A percentile compares a stretch with the other conserved stretches of the same genome.
These are phyloP conservation scores for Spongilla lacustris DNA, from an alignment of 37 sponge, comb jelly and placozoan genomes.

Conservation along the genomic window DNA sequence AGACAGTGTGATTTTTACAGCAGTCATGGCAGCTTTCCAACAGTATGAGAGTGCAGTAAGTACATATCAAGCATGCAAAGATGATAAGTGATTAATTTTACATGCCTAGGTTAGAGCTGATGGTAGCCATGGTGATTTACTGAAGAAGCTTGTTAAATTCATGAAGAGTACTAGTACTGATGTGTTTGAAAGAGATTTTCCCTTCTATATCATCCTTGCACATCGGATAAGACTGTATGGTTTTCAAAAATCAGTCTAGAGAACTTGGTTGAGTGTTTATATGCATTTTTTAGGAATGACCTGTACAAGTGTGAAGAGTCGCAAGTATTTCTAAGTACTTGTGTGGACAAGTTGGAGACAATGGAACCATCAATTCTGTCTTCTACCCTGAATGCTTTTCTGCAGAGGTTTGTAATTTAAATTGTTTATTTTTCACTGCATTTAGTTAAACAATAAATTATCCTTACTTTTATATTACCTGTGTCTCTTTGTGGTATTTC, in stretches of 20 bases:
- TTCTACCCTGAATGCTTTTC: not conserved
- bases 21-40: not conserved
- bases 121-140: conserved; percentile 20
- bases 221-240: conserved; percentile 39
- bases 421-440: no score
- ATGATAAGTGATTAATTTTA: not conserved
- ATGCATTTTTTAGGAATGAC: not conserved
- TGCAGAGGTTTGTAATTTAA: not conserved
- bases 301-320: conserved; percentile 54
- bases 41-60: not conserved
- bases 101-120: conserved; percentile 14
- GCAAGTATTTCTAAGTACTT: conserved; percentile 11
- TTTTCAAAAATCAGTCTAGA: not conserved
- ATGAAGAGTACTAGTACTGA: not conserved
- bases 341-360: conserved; percentile 23
- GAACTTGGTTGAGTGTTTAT: not conserved
- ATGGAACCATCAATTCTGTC: not conserved
- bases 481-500: no score
- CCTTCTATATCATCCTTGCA: conserved; percentile 53
- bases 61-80: no score
- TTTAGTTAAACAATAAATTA: no score
- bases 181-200: conserved; percentile 27
- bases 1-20: not conserved
- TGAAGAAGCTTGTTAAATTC: conserved; percentile 23
- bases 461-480: no score